Percentiles rank a stretch among this genome's conserved stretches.
Evolutionary conservation across 2,113 vertebrate genomes (phyloP).

Genomic region (Typhlomys cinereus): DNA sequence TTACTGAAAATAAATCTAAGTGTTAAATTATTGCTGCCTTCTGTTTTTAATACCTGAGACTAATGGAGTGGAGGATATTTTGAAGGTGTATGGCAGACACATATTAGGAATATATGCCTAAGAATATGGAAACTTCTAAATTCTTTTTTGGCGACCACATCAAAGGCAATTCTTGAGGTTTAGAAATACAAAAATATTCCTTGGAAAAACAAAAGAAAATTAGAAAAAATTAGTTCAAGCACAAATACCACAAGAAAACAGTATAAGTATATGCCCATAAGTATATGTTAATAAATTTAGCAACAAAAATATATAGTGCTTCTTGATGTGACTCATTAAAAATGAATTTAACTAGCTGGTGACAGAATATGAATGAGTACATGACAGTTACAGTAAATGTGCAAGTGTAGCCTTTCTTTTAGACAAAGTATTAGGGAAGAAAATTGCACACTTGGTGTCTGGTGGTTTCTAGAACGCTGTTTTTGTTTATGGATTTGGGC

Average conservation of each 20-base stretch:
- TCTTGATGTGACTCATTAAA: conserved; percentile 72
- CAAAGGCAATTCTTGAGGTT: conserved; percentile 69
- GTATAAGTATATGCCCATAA: conserved; percentile 76
- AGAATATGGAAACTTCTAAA: neutral
- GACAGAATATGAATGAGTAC: neutral
- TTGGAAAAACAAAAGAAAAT: conserved; percentile 79
- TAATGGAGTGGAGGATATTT: neutral
- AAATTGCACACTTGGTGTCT: conserved; percentile 85
- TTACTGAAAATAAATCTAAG: neutral
- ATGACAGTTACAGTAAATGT: neutral
- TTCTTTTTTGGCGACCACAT: conserved; percentile 68
- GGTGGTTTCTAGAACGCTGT: conserved; percentile 81
- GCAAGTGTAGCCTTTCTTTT: conserved; percentile 72
- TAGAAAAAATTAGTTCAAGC: conserved; percentile 80
- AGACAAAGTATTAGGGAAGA: conserved; percentile 83
- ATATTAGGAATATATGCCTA: neutral
- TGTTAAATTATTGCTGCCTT: neutral
- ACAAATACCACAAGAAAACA: conserved; percentile 76
- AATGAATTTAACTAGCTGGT: conserved; percentile 60
- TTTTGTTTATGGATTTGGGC: conserved; percentile 84
- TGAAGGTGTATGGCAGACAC: neutral
- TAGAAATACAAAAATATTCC: conserved; percentile 74
- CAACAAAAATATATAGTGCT: conserved; percentile 79
- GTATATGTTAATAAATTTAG: conserved; percentile 83
- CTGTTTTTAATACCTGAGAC: neutral